phyloP scores from a whole-genome alignment of 2,888 invertebrate genomes.

The Prenolepis imparis region DNA sequence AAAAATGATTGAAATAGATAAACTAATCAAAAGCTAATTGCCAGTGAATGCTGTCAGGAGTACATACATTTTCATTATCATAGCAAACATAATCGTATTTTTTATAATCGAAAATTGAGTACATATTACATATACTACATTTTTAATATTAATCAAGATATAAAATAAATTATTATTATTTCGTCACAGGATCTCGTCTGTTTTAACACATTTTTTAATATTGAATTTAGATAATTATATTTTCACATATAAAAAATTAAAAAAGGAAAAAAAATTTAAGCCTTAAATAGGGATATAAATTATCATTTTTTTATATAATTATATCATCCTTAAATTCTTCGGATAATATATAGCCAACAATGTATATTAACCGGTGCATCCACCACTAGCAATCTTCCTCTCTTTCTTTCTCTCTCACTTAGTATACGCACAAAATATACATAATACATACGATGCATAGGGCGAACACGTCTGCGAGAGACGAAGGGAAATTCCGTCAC shows the following conservation, averaged over 20 bases:
- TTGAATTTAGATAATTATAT: background rate
- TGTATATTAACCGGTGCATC: conserved; percentile 32
- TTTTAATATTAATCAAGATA: background rate
- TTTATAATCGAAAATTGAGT: background rate
- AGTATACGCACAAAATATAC: background rate
- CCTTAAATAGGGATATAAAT: background rate
- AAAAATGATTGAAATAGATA: background rate
- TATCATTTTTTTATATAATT: background rate
- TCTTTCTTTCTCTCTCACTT: background rate
- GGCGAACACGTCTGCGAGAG: conserved; percentile 21
- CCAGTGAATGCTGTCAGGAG: too few relatives aligned
- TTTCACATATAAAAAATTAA: background rate
- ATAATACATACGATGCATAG: conserved; percentile 1
- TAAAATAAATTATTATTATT: background rate
- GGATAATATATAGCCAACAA: background rate
- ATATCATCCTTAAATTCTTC: background rate
- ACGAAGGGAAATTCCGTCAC: conserved; percentile 60
- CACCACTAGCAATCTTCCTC: background rate
- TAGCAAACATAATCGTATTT: background rate
- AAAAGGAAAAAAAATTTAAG: background rate
- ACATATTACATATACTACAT: background rate
- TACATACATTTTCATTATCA: background rate
- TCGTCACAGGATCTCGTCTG: background rate
- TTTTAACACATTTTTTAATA: background rate
- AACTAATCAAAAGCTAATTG: background rate